These are phyloP conservation scores for Empis stercorea DNA, from an alignment of 2,888 invertebrate species.

Conservation along the genomic window DNA sequence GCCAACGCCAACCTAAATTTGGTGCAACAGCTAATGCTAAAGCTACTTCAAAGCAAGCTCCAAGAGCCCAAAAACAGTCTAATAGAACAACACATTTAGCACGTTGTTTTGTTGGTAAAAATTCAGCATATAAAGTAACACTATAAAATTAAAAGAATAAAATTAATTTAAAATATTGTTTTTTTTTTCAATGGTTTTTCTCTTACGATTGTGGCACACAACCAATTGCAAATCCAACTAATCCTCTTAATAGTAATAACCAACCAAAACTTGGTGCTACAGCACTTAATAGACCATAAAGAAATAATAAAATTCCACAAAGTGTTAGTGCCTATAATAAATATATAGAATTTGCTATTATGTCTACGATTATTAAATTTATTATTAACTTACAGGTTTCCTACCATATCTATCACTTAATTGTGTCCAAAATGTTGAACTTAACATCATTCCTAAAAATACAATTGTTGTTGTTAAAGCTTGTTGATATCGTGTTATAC, in stretches of 20 bases:
- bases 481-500: constrained; percentile 73
- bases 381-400: constrained; percentile 50
- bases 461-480: constrained; percentile 88
- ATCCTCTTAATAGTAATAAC: constrained; percentile 77
- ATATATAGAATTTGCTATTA: neutral
- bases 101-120: constrained; percentile 83
- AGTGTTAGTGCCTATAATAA: constrained; percentile 64
- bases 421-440: constrained; percentile 92
- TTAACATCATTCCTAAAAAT: constrained; percentile 94
- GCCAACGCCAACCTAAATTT: constrained; percentile 80
- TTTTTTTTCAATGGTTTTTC: constrained; percentile 6
- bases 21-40: constrained; percentile 86
- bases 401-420: constrained; percentile 86
- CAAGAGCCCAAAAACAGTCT: constrained; percentile 95
- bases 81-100: constrained; percentile 90
- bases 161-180: constrained; percentile 6
- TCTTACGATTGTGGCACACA: constrained; percentile 95
- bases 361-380: neutral
- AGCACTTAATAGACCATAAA: constrained; percentile 81
- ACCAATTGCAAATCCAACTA: constrained; percentile 92
- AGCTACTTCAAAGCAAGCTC: constrained; percentile 86
- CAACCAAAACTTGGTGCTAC: constrained; percentile 85
- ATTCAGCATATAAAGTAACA: constrained; percentile 91
- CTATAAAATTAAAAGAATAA: constrained; percentile 41
- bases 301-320: constrained; percentile 80